These are phyloP conservation scores for Dromococcyx pavoninus DNA, from an alignment of 2,797 vertebrate species.

Conservation along the genomic window DNA sequence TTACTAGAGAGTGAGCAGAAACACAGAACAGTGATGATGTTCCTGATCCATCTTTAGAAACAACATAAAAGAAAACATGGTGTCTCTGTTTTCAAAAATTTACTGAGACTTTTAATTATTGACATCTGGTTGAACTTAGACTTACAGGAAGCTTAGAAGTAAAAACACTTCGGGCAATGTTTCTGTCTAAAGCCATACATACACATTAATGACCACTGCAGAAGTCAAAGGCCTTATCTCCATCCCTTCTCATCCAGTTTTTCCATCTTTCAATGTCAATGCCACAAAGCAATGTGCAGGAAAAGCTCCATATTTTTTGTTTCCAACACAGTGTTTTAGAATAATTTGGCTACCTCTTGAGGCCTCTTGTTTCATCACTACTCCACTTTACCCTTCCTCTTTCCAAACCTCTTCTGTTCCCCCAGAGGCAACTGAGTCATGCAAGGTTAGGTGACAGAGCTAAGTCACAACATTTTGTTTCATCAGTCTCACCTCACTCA, in stretches of 20 bases:
- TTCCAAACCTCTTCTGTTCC: background rate
- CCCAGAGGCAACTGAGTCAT: background rate
- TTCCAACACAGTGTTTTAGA: background rate
- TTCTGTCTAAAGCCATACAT: background rate
- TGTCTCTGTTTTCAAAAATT: background rate
- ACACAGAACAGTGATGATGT: accelerated
- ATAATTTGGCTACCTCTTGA: background rate
- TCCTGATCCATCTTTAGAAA: background rate
- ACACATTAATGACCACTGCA: background rate
- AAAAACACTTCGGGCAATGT: background rate
- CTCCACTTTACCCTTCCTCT: background rate
- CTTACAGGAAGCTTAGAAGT: background rate
- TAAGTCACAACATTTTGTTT: background rate
- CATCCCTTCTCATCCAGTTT: background rate
- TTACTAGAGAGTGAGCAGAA: background rate
- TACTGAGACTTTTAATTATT: background rate
- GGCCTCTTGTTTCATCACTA: background rate
- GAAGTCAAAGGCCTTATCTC: background rate
- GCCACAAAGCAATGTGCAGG: background rate
- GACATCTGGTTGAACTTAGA: background rate
- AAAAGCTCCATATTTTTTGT: background rate
- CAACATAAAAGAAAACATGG: background rate
- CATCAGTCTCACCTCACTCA: background rate
- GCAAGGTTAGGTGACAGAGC: background rate
- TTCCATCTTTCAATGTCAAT: background rate